Evolutionary conservation across 1,140 invertebrate genomes (phyloP).

Genomic region (Euschistus heros): DNA sequence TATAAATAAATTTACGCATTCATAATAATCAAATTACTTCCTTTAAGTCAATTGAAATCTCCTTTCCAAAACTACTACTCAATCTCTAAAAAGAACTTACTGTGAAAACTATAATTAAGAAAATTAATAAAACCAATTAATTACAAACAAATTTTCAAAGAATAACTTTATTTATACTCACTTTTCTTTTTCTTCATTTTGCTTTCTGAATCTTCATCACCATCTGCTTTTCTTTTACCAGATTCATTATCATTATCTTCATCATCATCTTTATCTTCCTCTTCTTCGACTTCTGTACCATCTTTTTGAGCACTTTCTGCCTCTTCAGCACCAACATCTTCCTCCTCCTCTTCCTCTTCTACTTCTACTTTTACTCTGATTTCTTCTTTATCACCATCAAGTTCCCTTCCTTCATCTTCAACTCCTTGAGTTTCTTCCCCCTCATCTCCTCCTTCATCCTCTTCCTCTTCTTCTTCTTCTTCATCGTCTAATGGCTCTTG

Average conservation of each 20-base stretch:
- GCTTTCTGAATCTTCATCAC: slow-evolving; percentile 32
- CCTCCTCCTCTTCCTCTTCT: slow-evolving; percentile 24
- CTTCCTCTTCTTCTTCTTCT: slow-evolving; percentile 7
- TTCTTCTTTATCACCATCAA: slow-evolving; percentile 8
- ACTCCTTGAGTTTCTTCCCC: neutral
- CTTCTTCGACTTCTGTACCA: slow-evolving; percentile 29
- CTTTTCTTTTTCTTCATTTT: slow-evolving; percentile 26
- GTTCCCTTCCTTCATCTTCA: neutral
- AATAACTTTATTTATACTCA: neutral
- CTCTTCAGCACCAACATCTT: slow-evolving; percentile 8
- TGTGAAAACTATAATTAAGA: no score
- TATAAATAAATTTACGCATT: no score
- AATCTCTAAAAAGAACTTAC: no score
- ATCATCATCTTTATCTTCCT: slow-evolving; percentile 32
- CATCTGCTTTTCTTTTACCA: slow-evolving; percentile 7
- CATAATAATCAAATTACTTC: no score
- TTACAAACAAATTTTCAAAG: no score
- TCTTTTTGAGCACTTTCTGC: slow-evolving; percentile 14
- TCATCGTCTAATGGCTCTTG: slow-evolving; percentile 18
- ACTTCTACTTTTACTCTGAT: slow-evolving; percentile 14
- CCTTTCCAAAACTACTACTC: no score
- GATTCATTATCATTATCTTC: slow-evolving; percentile 14
- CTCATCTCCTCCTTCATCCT: neutral
- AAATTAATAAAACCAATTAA: no score
- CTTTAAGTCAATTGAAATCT: no score